phyloP scores from a whole-genome alignment of 2,113 vertebrate genomes.

The Plecotus auritus region DNA sequence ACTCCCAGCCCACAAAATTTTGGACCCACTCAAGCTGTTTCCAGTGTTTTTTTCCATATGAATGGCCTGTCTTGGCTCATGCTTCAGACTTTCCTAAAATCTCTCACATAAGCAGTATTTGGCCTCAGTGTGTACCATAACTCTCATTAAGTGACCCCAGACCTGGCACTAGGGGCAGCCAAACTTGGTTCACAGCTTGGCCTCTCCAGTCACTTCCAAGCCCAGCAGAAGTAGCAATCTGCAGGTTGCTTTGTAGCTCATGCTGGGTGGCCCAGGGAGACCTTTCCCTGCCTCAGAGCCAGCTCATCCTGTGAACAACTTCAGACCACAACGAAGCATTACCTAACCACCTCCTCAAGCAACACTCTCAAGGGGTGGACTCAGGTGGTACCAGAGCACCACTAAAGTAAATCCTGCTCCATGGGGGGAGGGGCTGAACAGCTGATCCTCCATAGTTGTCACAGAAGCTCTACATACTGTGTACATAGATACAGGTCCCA shows the following conservation, averaged over 20 bases:
- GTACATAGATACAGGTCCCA: neutral
- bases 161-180: neutral
- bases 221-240: neutral
- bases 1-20: neutral
- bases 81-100: neutral
- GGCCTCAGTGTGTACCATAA: neutral
- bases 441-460: neutral
- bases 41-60: neutral
- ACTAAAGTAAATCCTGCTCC: neutral
- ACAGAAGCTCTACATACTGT: neutral
- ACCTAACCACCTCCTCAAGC: neutral
- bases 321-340: neutral
- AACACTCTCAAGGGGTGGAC: neutral
- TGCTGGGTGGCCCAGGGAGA: neutral
- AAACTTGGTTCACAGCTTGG: neutral
- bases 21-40: neutral
- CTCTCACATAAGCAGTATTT: neutral
- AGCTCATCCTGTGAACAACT: neutral
- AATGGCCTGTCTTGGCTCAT: neutral
- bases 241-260: neutral
- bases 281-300: neutral
- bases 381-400: neutral
- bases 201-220: neutral
- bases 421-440: neutral
- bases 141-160: neutral